Percentiles rank a stretch among this genome's conserved stretches.
These are phyloP conservation scores for Coelopa frigida DNA, from an alignment of 1,140 invertebrate genomes.

Conservation along the genomic window DNA sequence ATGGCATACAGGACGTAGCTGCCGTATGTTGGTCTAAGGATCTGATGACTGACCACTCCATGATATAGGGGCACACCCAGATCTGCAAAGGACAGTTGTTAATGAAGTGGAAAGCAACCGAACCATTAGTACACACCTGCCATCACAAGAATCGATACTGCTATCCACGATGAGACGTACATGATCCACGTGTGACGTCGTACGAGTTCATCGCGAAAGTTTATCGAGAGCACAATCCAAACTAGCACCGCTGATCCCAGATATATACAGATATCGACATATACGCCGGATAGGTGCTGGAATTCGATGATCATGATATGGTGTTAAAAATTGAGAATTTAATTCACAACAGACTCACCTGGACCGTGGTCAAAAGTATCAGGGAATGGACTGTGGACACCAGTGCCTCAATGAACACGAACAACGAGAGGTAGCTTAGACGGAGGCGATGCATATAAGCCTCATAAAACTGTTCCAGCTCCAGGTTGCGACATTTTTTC, in stretches of 20 bases:
- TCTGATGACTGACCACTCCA: constrained; percentile 36
- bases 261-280: constrained; percentile 43
- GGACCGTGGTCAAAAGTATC: constrained; percentile 49
- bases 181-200: constrained; percentile 46
- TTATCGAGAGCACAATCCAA: constrained; percentile 48
- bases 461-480: constrained; percentile 63
- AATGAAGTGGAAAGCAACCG: background rate
- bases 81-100: constrained; percentile 34
- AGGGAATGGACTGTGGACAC: constrained; percentile 57
- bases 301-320: constrained; percentile 21
- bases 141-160: constrained; percentile 39
- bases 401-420: constrained; percentile 59
- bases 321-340: constrained; percentile 9
- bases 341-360: constrained; percentile 45
- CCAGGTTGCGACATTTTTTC: constrained; percentile 66
- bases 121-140: no score
- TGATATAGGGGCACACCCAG: constrained; percentile 52
- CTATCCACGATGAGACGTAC: constrained; percentile 48
- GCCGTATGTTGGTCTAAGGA: constrained; percentile 57
- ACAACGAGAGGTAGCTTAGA: constrained; percentile 68
- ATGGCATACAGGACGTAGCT: constrained; percentile 64
- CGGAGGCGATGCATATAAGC: constrained; percentile 68
- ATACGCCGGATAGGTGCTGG: constrained; percentile 40
- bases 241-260: constrained; percentile 46
- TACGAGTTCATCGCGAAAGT: constrained; percentile 46